Conservation (phyloP, 2,888 invertebrate genomes). For the Heteromyza rotundicornis region DNA sequence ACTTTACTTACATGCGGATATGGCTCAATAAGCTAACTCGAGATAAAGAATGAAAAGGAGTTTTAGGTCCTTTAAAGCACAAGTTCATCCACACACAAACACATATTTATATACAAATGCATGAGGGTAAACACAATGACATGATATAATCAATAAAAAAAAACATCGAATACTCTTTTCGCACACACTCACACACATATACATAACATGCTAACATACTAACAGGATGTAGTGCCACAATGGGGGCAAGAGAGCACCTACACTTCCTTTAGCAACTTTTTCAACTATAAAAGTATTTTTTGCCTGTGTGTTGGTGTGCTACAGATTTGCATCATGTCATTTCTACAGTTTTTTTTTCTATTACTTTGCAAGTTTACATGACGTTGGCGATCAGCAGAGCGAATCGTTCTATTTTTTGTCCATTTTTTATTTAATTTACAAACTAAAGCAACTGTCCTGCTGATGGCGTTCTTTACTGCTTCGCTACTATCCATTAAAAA, state of each 20-base stretch:
- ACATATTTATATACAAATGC: slow-evolving; percentile 27
- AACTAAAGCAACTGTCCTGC: not conserved
- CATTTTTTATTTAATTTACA: no score
- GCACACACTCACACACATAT: slow-evolving; percentile 9
- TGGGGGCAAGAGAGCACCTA: no score
- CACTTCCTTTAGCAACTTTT: no score
- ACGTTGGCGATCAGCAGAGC: not conserved
- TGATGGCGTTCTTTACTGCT: not conserved
- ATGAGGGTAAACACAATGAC: slow-evolving; percentile 17
- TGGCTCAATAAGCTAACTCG: slow-evolving; percentile 13
- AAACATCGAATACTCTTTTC: not conserved
- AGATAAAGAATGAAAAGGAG: slow-evolving; percentile 7
- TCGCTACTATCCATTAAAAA: not conserved
- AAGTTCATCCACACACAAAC: slow-evolving; percentile 16
- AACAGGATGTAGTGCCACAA: not conserved
- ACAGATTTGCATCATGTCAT: not conserved
- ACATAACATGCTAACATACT: slow-evolving; percentile 9
- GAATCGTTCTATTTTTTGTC: not conserved
- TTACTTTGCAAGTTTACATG: not conserved
- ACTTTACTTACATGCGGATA: slow-evolving; percentile 12
- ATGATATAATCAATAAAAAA: slow-evolving; percentile 2
- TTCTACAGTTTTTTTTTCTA: no score
- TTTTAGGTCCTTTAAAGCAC: slow-evolving; percentile 7
- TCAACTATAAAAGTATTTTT: no score
- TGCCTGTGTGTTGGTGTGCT: not conserved